Evolutionary conservation across 2,888 invertebrate species (phyloP), one percentile per base, ranked within the genome.

Genomic region (Ormyrus nitidulus): DNA sequence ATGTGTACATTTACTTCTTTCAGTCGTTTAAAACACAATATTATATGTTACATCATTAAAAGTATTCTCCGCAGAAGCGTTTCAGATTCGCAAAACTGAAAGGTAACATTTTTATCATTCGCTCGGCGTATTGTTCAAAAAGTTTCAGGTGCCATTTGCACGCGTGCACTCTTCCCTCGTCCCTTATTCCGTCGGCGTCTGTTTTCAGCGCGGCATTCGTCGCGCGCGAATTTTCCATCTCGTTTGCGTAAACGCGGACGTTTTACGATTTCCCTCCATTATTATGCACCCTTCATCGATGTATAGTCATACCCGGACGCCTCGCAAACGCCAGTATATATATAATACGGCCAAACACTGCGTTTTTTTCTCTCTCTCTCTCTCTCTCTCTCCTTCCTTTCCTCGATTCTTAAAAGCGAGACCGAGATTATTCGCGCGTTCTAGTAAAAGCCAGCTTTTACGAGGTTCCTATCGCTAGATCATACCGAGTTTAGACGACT

Each of bases 161-260:
- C 46, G 62, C 54, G 53, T 11, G 10, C 71, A 59, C 10, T 65
- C 51, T 53, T 53, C 11, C 34, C 53, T 53, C 34, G 5, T 48
- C 34, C 48, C 10, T 7, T 49, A 61, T 19, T 71, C 71, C n/a
- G 6, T 48, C 19, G 49, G 13, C 53, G 53, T 71, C 61, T 61
- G 34, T 61, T 51, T 48, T 49, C n/a, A 6, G 4, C 13, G 10
- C 5, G 46, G 6, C n/a, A 58, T 59, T 70, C 70, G 70, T 5
- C 51, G 58, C 48, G 64, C 56, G 71, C 49, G 65, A 77, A 56
- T 77, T 77, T 77, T 77, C 77, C 71, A 77, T 77, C 71, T 77
- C 71, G 64, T 71, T 65, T 77, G 58, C 51, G 58, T 65, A 19
- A 19, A 9, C 2, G 53, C 34, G 49, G 13, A 61, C 54, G 71